A percentile compares a stretch with the other conserved stretches of the same genome.
Conservation (phyloP, 2,888 invertebrate genomes). For the Dynastes tityus region DNA sequence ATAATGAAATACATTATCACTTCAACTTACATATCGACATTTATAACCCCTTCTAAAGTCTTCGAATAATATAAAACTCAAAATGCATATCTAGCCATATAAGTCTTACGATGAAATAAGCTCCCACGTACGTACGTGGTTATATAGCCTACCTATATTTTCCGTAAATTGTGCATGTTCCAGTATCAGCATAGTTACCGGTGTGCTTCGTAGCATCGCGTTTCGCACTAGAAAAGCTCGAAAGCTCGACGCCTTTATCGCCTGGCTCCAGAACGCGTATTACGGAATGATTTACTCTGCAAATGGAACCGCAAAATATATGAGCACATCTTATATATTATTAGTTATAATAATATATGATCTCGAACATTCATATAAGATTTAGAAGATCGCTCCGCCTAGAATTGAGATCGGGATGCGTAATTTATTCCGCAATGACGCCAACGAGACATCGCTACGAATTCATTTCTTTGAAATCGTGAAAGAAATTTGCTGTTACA, state of each 20-base stretch:
- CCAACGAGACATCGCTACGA: conserved; percentile 22
- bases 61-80: conserved; percentile 64
- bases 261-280: conserved; percentile 65
- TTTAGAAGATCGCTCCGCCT: conserved; percentile 48
- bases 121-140: conserved; percentile 28
- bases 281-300: conserved; percentile 67
- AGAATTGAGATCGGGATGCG: conserved; percentile 27
- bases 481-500: conserved; percentile 21
- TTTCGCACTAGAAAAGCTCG: conserved; percentile 45
- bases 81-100: conserved; percentile 66
- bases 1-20: conserved; percentile 61
- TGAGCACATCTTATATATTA: conserved; percentile 65
- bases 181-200: conserved; percentile 42
- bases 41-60: conserved; percentile 49
- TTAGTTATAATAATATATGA: conserved; percentile 64
- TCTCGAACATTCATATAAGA: conserved; percentile 56
- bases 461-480: conserved; percentile 29
- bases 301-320: conserved; percentile 67
- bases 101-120: conserved; percentile 47
- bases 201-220: conserved; percentile 17
- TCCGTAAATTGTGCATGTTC: conserved; percentile 64
- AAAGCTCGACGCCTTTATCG: conserved; percentile 65
- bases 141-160: conserved; percentile 56
- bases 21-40: conserved; percentile 63
- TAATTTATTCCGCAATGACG: conserved; percentile 40